Conservation (phyloP, 2,888 invertebrate species). For the Pharmacophagus antenor region DNA sequence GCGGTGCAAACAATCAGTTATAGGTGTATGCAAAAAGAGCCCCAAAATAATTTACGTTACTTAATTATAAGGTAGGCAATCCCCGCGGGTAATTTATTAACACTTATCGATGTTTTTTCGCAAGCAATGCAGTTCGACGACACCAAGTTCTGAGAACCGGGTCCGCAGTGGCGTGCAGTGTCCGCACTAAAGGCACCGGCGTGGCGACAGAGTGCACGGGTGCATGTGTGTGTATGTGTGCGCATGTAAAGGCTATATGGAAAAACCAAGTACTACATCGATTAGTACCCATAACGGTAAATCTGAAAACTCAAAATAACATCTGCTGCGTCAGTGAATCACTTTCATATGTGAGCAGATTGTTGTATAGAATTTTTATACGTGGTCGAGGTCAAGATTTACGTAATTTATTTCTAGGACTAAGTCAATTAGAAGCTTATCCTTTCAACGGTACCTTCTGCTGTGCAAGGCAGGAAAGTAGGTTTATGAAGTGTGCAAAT, state of each 20-base stretch:
- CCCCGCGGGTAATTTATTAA: slow-evolving; percentile 40
- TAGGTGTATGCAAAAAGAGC: not conserved
- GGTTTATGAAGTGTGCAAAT: no score
- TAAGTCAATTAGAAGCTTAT: no score
- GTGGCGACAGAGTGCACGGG: slow-evolving; percentile 44
- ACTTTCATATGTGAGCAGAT: slow-evolving; percentile 9
- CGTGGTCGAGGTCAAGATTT: not conserved
- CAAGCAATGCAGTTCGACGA: slow-evolving; percentile 49
- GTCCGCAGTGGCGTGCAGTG: slow-evolving; percentile 55
- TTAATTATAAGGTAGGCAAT: slow-evolving; percentile 33
- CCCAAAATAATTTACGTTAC: slow-evolving; percentile 1
- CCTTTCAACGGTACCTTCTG: no score
- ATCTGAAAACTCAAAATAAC: slow-evolving; percentile 5
- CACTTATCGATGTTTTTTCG: slow-evolving; percentile 35
- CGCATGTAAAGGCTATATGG: slow-evolving; percentile 31
- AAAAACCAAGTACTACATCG: slow-evolving; percentile 25
- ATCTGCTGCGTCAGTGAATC: not conserved
- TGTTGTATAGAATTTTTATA: slow-evolving; percentile 2
- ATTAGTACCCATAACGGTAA: slow-evolving; percentile 14
- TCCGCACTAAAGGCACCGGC: slow-evolving; percentile 51
- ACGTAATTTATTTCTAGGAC: not conserved
- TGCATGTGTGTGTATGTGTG: slow-evolving; percentile 34
- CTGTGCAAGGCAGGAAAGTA: no score
- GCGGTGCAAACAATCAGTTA: not conserved
- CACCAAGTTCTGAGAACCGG: slow-evolving; percentile 53